phyloP scores from a whole-genome alignment of 2,113 vertebrate species.

The Nesoenas mayeri region DNA sequence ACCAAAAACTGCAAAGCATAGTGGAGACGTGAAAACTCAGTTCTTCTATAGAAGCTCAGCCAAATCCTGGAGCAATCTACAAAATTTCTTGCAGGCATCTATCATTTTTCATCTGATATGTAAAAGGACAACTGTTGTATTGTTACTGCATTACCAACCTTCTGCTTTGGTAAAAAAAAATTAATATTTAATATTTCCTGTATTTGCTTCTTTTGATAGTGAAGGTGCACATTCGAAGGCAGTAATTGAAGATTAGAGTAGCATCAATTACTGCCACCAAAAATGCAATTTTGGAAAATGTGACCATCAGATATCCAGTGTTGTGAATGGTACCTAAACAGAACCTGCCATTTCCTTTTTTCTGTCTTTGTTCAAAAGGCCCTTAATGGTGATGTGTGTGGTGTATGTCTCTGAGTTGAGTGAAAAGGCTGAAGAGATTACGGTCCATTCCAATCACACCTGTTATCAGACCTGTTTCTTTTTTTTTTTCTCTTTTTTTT shows the following conservation, averaged over 20 bases:
- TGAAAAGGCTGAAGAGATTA: not conserved
- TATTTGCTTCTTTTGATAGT: not conserved
- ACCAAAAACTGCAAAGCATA: too few relatives aligned
- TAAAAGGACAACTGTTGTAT: too few relatives aligned
- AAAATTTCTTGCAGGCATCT: too few relatives aligned
- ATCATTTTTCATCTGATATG: too few relatives aligned
- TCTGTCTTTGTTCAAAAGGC: not conserved
- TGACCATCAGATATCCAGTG: not conserved
- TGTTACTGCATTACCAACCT: too few relatives aligned
- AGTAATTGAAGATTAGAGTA: not conserved
- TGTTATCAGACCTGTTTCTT: not conserved
- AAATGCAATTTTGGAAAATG: not conserved
- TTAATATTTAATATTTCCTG: too few relatives aligned
- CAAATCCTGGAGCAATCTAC: too few relatives aligned
- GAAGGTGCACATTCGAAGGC: not conserved
- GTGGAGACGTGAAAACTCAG: too few relatives aligned
- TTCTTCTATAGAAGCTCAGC: too few relatives aligned
- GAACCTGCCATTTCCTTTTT: not conserved
- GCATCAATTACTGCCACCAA: not conserved
- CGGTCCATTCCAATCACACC: not conserved
- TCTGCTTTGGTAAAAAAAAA: too few relatives aligned
- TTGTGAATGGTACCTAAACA: not conserved
- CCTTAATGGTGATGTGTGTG: not conserved
- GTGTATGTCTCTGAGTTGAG: not conserved
- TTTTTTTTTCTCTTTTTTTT: not conserved